These are phyloP conservation scores for Maniola jurtina DNA, from an alignment of 1,140 invertebrate species.

Conservation along the genomic window DNA sequence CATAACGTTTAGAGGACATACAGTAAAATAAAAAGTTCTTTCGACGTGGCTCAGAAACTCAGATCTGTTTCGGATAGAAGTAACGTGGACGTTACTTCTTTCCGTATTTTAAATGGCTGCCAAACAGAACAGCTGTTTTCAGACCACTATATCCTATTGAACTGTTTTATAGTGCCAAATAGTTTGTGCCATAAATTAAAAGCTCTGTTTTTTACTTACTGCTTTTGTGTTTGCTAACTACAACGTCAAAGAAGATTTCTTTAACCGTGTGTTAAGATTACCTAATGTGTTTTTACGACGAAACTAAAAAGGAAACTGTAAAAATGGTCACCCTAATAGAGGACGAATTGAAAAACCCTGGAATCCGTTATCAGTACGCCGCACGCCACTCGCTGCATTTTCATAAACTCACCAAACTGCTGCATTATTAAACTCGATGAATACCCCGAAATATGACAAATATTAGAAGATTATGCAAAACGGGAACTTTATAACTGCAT, in stretches of 20 bases:
- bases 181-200: too few relatives aligned
- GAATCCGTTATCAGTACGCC: slow-evolving; percentile 55
- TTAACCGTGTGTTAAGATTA: too few relatives aligned
- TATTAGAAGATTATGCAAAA: slow-evolving; percentile 32
- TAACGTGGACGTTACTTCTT: too few relatives aligned
- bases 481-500: slow-evolving; percentile 23
- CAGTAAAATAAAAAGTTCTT: neutral
- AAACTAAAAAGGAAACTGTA: neutral
- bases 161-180: too few relatives aligned
- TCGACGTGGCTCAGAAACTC: too few relatives aligned
- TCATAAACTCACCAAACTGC: slow-evolving; percentile 49
- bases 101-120: too few relatives aligned
- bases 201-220: too few relatives aligned
- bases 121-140: too few relatives aligned
- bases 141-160: too few relatives aligned
- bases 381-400: slow-evolving; percentile 54
- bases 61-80: too few relatives aligned
- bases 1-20: neutral
- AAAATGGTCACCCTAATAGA: slow-evolving; percentile 5
- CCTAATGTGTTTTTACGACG: neutral
- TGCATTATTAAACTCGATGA: slow-evolving; percentile 29
- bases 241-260: too few relatives aligned
- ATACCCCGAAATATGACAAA: slow-evolving; percentile 31
- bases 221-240: too few relatives aligned
- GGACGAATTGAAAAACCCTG: slow-evolving; percentile 52